A percentile compares a stretch with the other conserved stretches of the same genome.
Evolutionary conservation across 2,113 vertebrate species (phyloP).

Genomic region (Zosterops pallidus): DNA sequence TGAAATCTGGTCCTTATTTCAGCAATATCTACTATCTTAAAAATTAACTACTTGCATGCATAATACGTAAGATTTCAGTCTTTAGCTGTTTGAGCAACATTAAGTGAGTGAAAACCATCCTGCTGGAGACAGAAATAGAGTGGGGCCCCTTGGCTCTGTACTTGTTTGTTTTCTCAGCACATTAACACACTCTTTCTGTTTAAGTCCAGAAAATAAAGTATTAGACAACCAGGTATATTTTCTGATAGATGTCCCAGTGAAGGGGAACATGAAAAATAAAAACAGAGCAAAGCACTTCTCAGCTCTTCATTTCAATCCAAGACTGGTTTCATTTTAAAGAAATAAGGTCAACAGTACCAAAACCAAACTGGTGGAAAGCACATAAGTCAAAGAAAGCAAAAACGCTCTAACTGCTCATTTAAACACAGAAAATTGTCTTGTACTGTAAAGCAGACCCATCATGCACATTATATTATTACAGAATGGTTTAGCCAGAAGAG

Average conservation of each 20-base stretch:
- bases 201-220: not conserved
- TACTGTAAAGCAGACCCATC: not conserved
- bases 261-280: not conserved
- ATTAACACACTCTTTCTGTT: not conserved
- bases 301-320: not conserved
- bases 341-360: not conserved
- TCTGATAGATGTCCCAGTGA: not conserved
- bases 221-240: not conserved
- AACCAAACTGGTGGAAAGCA: not conserved
- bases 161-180: not conserved
- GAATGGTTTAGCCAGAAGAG: not conserved
- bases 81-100: not conserved
- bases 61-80: not conserved
- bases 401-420: not conserved
- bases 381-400: not conserved
- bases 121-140: not conserved
- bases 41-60: not conserved
- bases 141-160: not conserved
- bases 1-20: constrained; percentile 14
- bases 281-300: not conserved
- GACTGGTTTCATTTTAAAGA: not conserved
- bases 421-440: not conserved
- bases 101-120: not conserved
- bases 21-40: not conserved
- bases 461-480: not conserved